phyloP scores from a whole-genome alignment of 2,113 vertebrate species.

The Peromyscus polionotus region DNA sequence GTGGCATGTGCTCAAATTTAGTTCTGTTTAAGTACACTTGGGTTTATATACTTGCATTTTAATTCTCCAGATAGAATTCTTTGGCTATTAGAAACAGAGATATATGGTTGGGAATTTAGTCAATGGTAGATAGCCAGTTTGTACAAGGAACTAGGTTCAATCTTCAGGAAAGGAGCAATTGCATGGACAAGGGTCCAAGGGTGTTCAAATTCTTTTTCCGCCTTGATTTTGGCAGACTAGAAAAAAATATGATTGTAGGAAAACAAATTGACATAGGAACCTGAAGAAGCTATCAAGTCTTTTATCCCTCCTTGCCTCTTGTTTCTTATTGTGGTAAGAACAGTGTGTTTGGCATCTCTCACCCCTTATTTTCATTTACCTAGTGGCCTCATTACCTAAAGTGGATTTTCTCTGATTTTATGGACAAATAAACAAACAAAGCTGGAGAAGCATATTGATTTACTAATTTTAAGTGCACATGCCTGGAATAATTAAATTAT shows the following conservation, averaged over 20 bases:
- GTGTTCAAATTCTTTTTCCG: not conserved
- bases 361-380: not conserved
- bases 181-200: not conserved
- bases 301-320: not conserved
- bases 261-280: not conserved
- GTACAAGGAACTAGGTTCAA: not conserved
- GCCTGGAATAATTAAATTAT: not conserved
- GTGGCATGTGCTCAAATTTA: not conserved
- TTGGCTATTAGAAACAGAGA: not conserved
- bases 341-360: not conserved
- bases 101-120: not conserved
- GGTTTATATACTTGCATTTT: not conserved
- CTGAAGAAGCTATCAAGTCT: not conserved
- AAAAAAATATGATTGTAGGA: not conserved
- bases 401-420: not conserved
- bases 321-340: not conserved
- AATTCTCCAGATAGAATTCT: not conserved
- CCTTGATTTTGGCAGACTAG: not conserved
- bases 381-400: not conserved
- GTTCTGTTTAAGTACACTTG: not conserved
- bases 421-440: not conserved
- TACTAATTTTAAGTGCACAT: not conserved
- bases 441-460: not conserved
- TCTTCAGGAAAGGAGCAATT: not conserved
- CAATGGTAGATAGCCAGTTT: not conserved